Base-by-base conservation (phyloP, 2,113 vertebrate genomes). In the Crotophaga sulcirostris region DNA sequence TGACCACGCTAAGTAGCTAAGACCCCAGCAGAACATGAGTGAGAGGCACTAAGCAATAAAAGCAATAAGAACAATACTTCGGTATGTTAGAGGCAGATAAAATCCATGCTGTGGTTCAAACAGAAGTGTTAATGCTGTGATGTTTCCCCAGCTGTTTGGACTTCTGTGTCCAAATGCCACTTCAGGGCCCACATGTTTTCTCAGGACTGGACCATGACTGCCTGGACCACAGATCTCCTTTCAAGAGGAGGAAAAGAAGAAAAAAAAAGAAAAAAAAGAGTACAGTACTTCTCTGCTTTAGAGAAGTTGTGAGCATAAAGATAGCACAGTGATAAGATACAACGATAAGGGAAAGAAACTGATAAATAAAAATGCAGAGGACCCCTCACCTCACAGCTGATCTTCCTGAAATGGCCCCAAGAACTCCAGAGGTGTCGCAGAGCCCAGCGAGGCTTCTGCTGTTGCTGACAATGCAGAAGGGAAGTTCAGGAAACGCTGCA, bases 201-300 rank as follows among this genome's bases (percentile, higher is more conserved):
- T 25, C 0, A 74, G 21, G 29, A 52, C 21, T 14, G 49, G 7
- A 51, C 8, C 3, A 1, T 3, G 13, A 28, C 56, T 54, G 52
- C 12, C 45, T 11, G 7, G 10, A 80, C 2, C 25, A 20, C 74
- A 49, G 40, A 1, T 67, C 13, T 68, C 59, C 55, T 51, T 77
- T 62, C 29, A 54, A 3, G 31, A 7, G n/a, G 8, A 7, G 12
- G 34, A 31, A 58, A 7, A 7, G 13, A 69, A 51, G 2, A 13
- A 42, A 13, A 42, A 42, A 42, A 42, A 7, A 10, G 58, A 51
- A 1, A 13, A 42, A 13, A 42, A 42, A 42, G 13, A 42, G 40
- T 42, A 42, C 40, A 42, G 11, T 42, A 52, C 5, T 31, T 84
- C n/a, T 19, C 36, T 28, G 29, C 20, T 40, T 81, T n/a, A 52